Conservation (phyloP, 2,113 vertebrate genomes). For the Archocentrus centrarchus region DNA sequence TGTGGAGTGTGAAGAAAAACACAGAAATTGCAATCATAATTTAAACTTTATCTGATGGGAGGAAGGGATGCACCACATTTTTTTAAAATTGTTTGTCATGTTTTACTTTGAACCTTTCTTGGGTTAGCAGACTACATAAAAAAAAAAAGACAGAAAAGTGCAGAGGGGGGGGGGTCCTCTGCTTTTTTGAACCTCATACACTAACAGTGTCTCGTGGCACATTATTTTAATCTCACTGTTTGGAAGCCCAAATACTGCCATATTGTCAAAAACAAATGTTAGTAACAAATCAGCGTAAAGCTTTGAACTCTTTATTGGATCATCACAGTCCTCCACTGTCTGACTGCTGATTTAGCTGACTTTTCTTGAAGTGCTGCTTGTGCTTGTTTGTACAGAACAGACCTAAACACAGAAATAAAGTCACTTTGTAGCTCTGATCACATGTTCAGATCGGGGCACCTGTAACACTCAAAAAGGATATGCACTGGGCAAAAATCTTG, state of each 20-base stretch:
- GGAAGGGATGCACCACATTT: not conserved
- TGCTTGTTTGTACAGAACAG: not conserved
- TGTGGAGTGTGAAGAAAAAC: not conserved
- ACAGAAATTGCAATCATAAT: not conserved
- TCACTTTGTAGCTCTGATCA: not conserved
- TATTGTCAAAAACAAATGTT: not conserved
- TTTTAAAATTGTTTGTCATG: not conserved
- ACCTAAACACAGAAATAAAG: not conserved
- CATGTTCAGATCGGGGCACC: not conserved
- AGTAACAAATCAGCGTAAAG: not conserved
- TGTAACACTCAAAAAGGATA: not conserved
- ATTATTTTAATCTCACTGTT: not conserved
- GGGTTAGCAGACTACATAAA: not conserved
- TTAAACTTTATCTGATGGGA: not conserved
- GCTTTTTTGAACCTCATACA: not conserved
- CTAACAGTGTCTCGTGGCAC: not conserved
- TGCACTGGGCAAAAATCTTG: not conserved
- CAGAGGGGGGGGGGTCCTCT: accelerated
- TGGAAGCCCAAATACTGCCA: not conserved
- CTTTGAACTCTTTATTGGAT: not conserved
- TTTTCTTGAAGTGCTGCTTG: not conserved
- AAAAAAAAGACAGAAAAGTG: not conserved
- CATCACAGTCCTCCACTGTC: not conserved
- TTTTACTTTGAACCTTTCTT: not conserved
- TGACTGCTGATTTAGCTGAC: not conserved